Base-by-base conservation (phyloP, 2,113 vertebrate species). In the Crotalus tigris region DNA sequence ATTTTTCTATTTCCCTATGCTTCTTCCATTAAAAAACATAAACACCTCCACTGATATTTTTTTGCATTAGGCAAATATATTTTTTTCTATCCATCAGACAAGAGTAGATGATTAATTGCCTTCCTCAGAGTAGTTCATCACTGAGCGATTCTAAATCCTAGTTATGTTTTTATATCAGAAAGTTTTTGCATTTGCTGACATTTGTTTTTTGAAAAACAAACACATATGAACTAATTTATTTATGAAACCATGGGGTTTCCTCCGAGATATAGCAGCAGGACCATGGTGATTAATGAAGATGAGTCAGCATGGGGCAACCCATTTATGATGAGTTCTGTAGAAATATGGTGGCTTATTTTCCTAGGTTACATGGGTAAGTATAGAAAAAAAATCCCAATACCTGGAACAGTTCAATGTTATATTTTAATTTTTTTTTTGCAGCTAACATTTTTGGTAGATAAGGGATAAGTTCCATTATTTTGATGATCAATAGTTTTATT, bases 271-370 rank as follows among this genome's bases (percentile, higher is more conserved):
- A 94, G 61, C 94, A 95, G 94, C 85, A 69, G 93, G 93, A 86
- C 0, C 0, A 93, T 58, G 88, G 87, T 93, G 95, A 96, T 95
- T 96, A 96, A 95, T 95, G 95, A 96, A 96, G 93, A 89, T 93
- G 93, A 91, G 51, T 86, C 93, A 95, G 95, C 94, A 93, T 92
- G 94, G 92, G 92, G 87, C 90, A 61, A 0, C 91, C 89, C 89
- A 89, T 94, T 92, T 49, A 90, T 93, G 64, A 85, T 44, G 69
- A 87, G 92, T 85, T 64, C 24, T 33, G 55, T 89, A 81, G 58
- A 88, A 64, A 64, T 54, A 9, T 61, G 92, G 85, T 93, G 51
- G 54, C 26, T 1, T 92, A 85, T 93, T 96, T 92, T 91, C 54
- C 88, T 94, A 88, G 89, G 75, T 57, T 92, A 86, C 85, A 89